Evolutionary conservation across 2,888 invertebrate species (phyloP).

Genomic region (Aelia acuminata): DNA sequence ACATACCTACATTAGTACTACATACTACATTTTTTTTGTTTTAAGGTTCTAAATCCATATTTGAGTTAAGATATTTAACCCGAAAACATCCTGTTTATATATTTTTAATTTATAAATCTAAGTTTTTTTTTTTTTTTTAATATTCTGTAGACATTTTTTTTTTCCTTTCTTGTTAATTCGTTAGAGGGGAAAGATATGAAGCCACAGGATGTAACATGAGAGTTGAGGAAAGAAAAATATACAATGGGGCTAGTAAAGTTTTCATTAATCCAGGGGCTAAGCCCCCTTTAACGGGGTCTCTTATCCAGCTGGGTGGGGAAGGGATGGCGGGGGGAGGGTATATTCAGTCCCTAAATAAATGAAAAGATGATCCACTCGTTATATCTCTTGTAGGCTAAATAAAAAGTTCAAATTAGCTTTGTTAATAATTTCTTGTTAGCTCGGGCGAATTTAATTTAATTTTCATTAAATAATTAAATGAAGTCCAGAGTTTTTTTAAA

Average conservation of each 20-base stretch:
- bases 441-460: not conserved
- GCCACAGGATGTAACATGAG: not conserved
- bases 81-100: too few relatives aligned
- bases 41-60: too few relatives aligned
- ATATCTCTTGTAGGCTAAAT: not conserved
- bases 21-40: too few relatives aligned
- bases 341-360: not conserved
- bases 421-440: not conserved
- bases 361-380: constrained; percentile 23
- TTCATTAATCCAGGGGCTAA: constrained; percentile 1
- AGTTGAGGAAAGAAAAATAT: not conserved
- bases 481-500: too few relatives aligned
- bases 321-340: not conserved
- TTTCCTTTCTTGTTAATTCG: not conserved
- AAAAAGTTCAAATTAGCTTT: not conserved
- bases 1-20: too few relatives aligned
- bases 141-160: not conserved
- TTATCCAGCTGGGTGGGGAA: not conserved
- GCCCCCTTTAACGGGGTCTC: not conserved
- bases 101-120: too few relatives aligned
- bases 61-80: too few relatives aligned
- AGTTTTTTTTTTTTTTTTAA: not conserved
- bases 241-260: not conserved
- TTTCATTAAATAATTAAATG: not conserved
- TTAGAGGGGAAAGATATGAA: not conserved